Percentiles rank a stretch among this genome's conserved stretches.
Conservation (phyloP, 2,797 vertebrate species). For the Sitta carolinensis region DNA sequence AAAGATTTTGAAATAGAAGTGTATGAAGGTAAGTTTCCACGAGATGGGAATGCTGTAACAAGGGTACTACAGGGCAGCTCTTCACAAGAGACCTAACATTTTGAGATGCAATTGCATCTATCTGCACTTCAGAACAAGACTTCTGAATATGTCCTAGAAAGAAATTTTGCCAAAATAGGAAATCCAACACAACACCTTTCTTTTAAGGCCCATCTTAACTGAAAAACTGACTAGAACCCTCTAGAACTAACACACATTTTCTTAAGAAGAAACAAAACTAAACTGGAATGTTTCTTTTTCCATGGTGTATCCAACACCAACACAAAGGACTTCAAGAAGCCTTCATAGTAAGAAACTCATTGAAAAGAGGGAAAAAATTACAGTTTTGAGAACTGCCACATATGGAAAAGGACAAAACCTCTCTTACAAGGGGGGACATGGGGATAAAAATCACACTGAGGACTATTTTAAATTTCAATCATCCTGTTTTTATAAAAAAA, state of each 20-base stretch:
- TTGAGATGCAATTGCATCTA: neutral
- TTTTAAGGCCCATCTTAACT: neutral
- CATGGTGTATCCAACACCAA: neutral
- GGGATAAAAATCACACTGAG: neutral
- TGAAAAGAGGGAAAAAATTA: neutral
- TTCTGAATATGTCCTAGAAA: neutral
- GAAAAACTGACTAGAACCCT: neutral
- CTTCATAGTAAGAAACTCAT: neutral
- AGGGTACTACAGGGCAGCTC: neutral
- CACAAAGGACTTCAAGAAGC: neutral
- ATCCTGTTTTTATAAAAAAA: neutral
- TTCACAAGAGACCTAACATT: neutral
- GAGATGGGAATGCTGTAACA: neutral
- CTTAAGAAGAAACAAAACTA: neutral
- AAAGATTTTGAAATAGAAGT: neutral
- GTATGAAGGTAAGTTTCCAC: neutral
- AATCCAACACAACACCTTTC: neutral
- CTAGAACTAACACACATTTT: neutral
- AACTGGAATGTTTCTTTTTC: neutral
- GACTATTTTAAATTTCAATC: neutral
- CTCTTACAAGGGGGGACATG: accelerated
- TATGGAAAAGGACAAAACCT: neutral
- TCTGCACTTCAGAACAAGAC: neutral
- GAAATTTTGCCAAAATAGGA: neutral
- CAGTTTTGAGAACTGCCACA: neutral